These are phyloP conservation scores for Phenganax stokvisi DNA, from an alignment of 92 coral and sea anemone genomes.

Conservation along the genomic window DNA sequence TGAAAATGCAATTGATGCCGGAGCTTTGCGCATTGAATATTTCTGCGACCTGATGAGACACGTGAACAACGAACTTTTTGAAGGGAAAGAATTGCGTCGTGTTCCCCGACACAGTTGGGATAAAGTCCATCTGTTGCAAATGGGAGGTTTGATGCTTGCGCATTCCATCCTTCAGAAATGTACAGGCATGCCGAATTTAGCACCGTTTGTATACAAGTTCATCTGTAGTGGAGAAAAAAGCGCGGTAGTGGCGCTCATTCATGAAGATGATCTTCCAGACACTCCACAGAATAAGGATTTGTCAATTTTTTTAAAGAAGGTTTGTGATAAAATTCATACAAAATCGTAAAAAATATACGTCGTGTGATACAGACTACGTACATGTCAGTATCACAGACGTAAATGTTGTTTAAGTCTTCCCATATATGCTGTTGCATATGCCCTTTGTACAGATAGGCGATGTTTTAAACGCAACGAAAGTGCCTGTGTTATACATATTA, in stretches of 20 bases:
- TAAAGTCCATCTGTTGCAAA: conserved; percentile 2
- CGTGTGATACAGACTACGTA: no score
- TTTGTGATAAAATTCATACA: background rate
- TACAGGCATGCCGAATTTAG: background rate
- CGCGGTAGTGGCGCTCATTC: background rate
- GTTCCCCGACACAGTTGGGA: background rate
- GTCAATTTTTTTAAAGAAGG: background rate
- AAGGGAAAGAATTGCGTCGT: background rate
- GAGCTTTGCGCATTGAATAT: conserved; percentile 1
- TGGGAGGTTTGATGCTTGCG: background rate
- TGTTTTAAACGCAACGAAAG: no score
- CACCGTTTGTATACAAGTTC: background rate
- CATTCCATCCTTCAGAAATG: conserved; percentile 1
- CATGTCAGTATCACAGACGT: no score
- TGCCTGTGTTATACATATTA: no score
- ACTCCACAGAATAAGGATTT: background rate
- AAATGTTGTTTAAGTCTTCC: no score
- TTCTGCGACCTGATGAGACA: background rate
- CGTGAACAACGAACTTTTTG: background rate
- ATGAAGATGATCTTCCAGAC: background rate
- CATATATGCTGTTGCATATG: no score
- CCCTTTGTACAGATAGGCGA: no score
- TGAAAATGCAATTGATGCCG: conserved; percentile 3
- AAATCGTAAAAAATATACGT: no score
- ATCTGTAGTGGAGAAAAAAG: background rate